Percentiles rank a stretch among this genome's conserved stretches.
phyloP scores from a whole-genome alignment of 2,113 vertebrate genomes.

The Datnioides undecimradiatus region DNA sequence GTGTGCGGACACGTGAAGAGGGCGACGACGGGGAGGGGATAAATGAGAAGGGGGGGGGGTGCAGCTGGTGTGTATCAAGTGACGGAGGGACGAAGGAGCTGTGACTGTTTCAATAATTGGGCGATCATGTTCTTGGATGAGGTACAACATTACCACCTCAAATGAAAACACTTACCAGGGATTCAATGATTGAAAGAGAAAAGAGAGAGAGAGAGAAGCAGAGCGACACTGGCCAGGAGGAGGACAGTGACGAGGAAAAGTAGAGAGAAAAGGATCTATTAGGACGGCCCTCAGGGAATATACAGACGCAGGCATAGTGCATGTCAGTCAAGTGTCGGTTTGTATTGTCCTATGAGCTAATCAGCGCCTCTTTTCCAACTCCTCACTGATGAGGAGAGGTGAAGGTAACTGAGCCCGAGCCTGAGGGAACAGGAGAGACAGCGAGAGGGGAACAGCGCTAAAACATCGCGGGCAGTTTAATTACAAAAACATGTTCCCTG shows the following conservation, averaged over 20 bases:
- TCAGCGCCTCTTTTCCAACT: conserved; percentile 7
- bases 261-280: no score
- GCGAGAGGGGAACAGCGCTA: background rate
- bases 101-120: conserved; percentile 46
- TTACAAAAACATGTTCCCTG: conserved; percentile 35
- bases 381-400: background rate
- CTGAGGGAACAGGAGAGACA: background rate
- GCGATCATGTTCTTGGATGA: conserved; percentile 45
- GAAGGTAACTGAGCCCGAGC: background rate
- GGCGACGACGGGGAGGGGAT: background rate
- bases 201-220: conserved; percentile 1
- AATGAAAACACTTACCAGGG: conserved; percentile 31
- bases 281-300: background rate
- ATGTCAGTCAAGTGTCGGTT: conserved; percentile 9
- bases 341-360: background rate
- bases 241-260: background rate
- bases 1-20: background rate
- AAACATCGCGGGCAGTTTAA: conserved; percentile 24
- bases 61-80: no score
- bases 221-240: background rate
- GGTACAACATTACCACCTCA: conserved; percentile 38
- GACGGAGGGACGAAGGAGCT: conserved; percentile 29
- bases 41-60: conserved; percentile 16
- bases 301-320: background rate
- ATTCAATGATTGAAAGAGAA: conserved; percentile 18